These are phyloP conservation scores for Plagodis pulveraria DNA, from an alignment of 2,888 invertebrate genomes.

Conservation along the genomic window DNA sequence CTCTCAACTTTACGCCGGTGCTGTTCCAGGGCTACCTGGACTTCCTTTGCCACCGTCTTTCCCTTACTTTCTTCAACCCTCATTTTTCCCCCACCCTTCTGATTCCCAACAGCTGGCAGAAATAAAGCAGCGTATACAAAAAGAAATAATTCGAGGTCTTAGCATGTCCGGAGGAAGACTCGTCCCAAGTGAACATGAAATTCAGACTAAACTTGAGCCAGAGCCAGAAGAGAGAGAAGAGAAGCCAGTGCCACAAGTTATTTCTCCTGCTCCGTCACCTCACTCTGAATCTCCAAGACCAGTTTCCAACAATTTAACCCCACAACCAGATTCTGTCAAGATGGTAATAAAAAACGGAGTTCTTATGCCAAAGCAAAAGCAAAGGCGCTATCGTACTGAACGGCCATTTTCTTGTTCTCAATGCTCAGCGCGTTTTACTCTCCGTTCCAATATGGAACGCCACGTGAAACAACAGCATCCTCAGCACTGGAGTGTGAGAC, in stretches of 20 bases:
- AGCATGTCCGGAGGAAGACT: constrained; percentile 90
- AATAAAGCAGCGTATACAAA: constrained; percentile 88
- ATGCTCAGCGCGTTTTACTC: constrained; percentile 95
- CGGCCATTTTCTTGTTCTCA: constrained; percentile 96
- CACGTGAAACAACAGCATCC: constrained; percentile 98
- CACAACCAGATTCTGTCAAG: constrained; percentile 88
- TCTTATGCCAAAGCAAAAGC: constrained; percentile 96
- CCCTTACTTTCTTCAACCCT: constrained; percentile 87
- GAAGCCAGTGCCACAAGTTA: constrained; percentile 74
- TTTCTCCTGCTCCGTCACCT: constrained; percentile 74
- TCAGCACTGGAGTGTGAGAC: constrained; percentile 93
- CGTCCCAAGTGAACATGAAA: constrained; percentile 68
- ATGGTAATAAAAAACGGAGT: constrained; percentile 97
- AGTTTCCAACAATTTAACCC: constrained; percentile 68
- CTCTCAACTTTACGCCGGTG: constrained; percentile 85
- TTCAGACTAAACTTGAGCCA: constrained; percentile 71
- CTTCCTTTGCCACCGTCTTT: constrained; percentile 85
- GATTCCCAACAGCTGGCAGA: constrained; percentile 87
- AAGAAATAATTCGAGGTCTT: constrained; percentile 86
- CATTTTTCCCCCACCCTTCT: constrained; percentile 82
- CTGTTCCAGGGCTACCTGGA: constrained; percentile 82
- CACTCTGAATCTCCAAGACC: constrained; percentile 79
- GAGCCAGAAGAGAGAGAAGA: constrained; percentile 77
- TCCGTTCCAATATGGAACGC: constrained; percentile 97
- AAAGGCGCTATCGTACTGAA: constrained; percentile 94